phyloP scores from a whole-genome alignment of 2,113 vertebrate species.

The Lagopus muta region DNA sequence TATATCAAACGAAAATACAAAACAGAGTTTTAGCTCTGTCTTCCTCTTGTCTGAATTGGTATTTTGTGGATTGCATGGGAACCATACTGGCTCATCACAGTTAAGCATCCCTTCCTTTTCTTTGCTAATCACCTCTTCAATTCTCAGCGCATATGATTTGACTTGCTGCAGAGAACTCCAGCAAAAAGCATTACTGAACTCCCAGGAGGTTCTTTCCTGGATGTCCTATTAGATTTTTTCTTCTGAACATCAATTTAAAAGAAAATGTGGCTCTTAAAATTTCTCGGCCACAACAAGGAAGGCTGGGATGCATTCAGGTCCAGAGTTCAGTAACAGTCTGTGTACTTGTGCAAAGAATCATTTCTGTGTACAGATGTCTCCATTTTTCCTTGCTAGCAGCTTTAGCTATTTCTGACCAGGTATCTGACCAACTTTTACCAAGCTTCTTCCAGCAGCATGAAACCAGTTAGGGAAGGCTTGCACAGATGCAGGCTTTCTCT shows the following conservation, averaged over 20 bases:
- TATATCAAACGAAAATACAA: background rate
- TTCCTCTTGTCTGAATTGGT: background rate
- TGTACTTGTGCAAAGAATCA: background rate
- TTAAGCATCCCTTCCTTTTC: background rate
- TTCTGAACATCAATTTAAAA: background rate
- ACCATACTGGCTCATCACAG: background rate
- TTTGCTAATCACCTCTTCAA: background rate
- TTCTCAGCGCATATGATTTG: background rate
- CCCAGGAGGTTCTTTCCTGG: background rate
- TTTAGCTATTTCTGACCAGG: background rate
- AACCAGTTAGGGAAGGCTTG: background rate
- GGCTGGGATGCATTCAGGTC: background rate
- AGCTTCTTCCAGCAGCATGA: background rate
- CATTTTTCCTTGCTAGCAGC: background rate
- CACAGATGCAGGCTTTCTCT: background rate
- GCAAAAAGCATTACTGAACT: background rate
- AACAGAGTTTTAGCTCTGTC: background rate
- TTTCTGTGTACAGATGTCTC: background rate
- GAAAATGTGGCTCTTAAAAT: background rate
- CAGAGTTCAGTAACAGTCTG: background rate
- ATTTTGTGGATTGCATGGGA: background rate
- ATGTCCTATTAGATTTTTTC: background rate
- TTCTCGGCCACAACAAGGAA: background rate
- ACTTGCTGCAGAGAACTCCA: background rate
- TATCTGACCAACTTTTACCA: background rate